Percentiles rank a stretch among this genome's conserved stretches.
Evolutionary conservation across 2,113 vertebrate species (phyloP).

Genomic region (Procavia capensis): DNA sequence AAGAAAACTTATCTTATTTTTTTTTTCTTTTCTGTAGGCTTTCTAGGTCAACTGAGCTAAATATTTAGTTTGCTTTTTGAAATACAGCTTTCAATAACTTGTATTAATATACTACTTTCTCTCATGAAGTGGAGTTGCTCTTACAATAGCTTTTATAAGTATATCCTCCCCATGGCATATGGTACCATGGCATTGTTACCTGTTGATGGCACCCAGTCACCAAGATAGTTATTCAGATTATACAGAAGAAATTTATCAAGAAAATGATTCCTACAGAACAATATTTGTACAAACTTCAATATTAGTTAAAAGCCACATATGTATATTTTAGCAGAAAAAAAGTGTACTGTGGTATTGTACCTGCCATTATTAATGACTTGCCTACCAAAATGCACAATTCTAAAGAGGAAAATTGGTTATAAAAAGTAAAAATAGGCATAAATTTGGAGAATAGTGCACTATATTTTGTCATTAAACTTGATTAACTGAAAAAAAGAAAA

Average conservation of each 20-base stretch:
- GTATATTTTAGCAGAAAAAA: neutral
- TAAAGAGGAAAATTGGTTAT: neutral
- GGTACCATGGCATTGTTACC: neutral
- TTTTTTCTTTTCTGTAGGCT: neutral
- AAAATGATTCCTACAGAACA: neutral
- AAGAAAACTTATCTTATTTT: neutral
- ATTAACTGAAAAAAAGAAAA: neutral
- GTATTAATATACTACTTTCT: neutral
- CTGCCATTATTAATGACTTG: neutral
- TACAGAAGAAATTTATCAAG: neutral
- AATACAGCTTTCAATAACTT: neutral
- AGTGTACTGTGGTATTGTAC: neutral
- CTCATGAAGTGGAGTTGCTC: neutral
- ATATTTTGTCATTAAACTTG: neutral
- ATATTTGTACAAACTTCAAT: neutral
- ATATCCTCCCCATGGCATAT: neutral
- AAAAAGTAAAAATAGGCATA: neutral
- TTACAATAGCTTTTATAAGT: neutral
- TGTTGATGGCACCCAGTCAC: neutral
- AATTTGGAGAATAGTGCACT: neutral
- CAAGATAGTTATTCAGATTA: neutral
- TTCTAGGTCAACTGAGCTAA: neutral
- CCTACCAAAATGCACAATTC: neutral
- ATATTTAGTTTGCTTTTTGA: neutral
- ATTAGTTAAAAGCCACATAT: constrained; percentile 9